Evolutionary conservation across 1,140 invertebrate species (phyloP).

Genomic region (Bactericera cockerelli): DNA sequence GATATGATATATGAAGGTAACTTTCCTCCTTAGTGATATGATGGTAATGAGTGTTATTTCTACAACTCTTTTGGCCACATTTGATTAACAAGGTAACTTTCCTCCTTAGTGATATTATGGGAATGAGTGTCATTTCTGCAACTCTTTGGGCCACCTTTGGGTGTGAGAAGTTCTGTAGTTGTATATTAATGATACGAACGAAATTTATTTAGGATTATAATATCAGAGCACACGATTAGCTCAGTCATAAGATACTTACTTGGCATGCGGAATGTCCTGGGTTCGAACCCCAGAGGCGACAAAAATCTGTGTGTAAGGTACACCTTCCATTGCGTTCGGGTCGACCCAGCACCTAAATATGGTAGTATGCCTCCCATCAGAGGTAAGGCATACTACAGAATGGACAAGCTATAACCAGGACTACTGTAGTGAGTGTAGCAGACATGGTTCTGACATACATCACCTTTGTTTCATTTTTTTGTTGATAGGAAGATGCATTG

Average conservation of each 20-base stretch:
- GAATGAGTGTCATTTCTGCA: too few relatives aligned
- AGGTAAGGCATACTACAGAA: not conserved
- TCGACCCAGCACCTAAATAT: not conserved
- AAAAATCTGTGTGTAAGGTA: not conserved
- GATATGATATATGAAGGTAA: not conserved
- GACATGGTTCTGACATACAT: not conserved
- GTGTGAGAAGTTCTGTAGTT: too few relatives aligned
- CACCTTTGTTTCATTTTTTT: not conserved
- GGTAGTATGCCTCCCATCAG: not conserved
- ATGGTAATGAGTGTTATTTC: too few relatives aligned
- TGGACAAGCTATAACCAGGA: not conserved
- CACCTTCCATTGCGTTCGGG: too few relatives aligned
- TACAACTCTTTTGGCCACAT: too few relatives aligned
- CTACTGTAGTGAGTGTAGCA: too few relatives aligned
- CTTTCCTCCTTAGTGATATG: not conserved
- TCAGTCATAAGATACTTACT: too few relatives aligned
- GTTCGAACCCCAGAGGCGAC: not conserved
- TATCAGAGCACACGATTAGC: not conserved
- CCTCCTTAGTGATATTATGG: not conserved
- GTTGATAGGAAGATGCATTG: constrained; percentile 6
- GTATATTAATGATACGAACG: too few relatives aligned
- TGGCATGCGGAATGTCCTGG: too few relatives aligned
- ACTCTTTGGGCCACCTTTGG: too few relatives aligned
- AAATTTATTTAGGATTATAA: too few relatives aligned
- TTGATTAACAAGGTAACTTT: not conserved